Evolutionary conservation across 2,888 invertebrate species (phyloP), one percentile per base, ranked within the genome.

Genomic region (Cremastinae sp.): DNA sequence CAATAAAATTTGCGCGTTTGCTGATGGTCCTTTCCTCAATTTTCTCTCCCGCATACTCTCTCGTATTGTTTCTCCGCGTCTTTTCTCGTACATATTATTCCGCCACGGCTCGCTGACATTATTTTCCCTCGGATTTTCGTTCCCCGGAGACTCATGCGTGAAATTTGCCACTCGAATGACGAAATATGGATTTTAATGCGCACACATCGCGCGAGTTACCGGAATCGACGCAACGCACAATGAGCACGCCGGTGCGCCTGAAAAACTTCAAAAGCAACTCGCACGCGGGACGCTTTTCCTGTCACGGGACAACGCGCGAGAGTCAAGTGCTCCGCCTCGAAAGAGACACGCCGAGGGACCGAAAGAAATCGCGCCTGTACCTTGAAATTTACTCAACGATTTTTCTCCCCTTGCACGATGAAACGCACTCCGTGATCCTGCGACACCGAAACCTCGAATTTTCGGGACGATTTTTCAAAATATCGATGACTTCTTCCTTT

Each of bases 1-100:
- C 69, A 73, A 73, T 76, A 76, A 76, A 76, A 73, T 62, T 73
- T 73, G 58, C 64, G 45, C 76, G 58, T 58, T 64, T 64, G 69
- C 76, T 73, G 76, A 72, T 73, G n/a, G n/a, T n/a, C n/a, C 64
- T 68, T 68, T 69, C 69, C 22, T 49, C 12, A 45, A 59, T 51
- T 64, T 20, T 64, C 12, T 14, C 18, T 16, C n/a, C n/a, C 2
- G 3, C 43, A 43, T 47, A 28, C 28, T 28, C 28, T 28, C 28
- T 28, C 28, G 28, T 5, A 28, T 58, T 69, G 51, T 53, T 72
- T 68, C 34, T 20, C 53, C 4, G 16, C 16, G 53, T 59, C 34
- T 14, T 28, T 69, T 28, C 38, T 28, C 51, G 41, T 58, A 12
- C 12, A 5, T 20, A 8, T 20, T 7, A 16, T 14, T 14, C 28